Percentiles rank a stretch among this genome's conserved stretches.
Evolutionary conservation across 2,113 vertebrate species (phyloP).

Genomic region (Phycodurus eques): DNA sequence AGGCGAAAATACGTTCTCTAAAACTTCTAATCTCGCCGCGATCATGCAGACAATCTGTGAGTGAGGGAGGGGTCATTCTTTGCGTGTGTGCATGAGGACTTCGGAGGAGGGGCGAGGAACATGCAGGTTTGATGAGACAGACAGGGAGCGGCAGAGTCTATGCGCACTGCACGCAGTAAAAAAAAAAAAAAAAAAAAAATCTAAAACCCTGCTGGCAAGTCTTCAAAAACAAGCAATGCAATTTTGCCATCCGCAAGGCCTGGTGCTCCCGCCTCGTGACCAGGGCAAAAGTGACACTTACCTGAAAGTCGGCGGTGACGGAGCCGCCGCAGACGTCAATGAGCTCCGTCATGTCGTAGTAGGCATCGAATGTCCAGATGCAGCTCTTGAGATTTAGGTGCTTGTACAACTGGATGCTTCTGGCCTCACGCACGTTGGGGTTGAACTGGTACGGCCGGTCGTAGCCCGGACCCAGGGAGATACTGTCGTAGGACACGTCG

Average conservation of each 20-base stretch:
- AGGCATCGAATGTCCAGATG: constrained; percentile 97
- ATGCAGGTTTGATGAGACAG: too few species aligned
- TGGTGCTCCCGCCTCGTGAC: not conserved
- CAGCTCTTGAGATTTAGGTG: constrained; percentile 98
- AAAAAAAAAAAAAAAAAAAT: too few species aligned
- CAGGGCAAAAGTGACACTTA: not conserved
- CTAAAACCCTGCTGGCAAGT: not conserved
- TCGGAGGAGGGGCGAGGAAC: too few species aligned
- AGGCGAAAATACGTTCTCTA: too few species aligned
- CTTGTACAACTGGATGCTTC: constrained; percentile 90
- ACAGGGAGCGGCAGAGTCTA: too few species aligned
- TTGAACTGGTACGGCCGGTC: constrained; percentile 96
- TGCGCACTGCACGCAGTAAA: too few species aligned
- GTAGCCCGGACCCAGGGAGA: constrained; percentile 84
- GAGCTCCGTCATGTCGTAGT: constrained; percentile 95
- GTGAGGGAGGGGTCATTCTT: too few species aligned
- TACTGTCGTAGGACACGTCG: constrained; percentile 78
- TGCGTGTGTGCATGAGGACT: too few species aligned
- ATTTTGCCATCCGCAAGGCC: not conserved
- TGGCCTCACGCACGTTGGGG: constrained; percentile 79
- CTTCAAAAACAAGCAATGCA: not conserved
- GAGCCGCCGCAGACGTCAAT: constrained; percentile 95
- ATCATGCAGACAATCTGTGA: too few species aligned
- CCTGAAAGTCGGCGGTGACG: constrained; percentile 96
- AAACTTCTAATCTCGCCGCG: too few species aligned